Conservation (phyloP, 2,797 vertebrate genomes). For the Lerista edwardsae region DNA sequence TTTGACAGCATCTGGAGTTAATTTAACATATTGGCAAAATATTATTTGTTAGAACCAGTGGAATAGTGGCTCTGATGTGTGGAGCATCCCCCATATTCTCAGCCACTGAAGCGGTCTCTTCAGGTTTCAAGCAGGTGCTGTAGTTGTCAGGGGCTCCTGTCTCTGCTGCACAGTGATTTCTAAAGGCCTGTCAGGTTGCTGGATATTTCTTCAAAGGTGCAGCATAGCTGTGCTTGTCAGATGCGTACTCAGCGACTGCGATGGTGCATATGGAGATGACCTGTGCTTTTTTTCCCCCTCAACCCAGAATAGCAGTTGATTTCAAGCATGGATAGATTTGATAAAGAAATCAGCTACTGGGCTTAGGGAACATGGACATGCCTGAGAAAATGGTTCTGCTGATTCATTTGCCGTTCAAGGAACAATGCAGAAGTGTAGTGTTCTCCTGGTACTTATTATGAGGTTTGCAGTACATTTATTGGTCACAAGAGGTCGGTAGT, state of each 20-base stretch:
- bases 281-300: neutral
- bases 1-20: no score
- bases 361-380: neutral
- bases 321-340: neutral
- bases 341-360: neutral
- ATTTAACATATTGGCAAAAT: no score
- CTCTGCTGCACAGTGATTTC: neutral
- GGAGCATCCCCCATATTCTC: no score
- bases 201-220: neutral
- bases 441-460: neutral
- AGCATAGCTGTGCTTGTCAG: neutral
- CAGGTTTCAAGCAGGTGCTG: neutral
- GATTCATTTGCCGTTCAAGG: neutral
- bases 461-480: neutral
- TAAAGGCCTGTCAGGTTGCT: neutral
- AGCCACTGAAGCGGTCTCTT: neutral
- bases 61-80: neutral
- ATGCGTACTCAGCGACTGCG: neutral
- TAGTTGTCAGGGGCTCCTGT: neutral
- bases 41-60: no score
- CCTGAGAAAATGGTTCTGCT: neutral
- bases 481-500: slow-evolving; percentile 19
- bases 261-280: neutral
- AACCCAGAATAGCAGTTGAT: neutral
- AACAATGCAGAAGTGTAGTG: neutral